These are phyloP conservation scores for Thunnus albacares DNA, from an alignment of 2,797 vertebrate species.

Conservation along the genomic window DNA sequence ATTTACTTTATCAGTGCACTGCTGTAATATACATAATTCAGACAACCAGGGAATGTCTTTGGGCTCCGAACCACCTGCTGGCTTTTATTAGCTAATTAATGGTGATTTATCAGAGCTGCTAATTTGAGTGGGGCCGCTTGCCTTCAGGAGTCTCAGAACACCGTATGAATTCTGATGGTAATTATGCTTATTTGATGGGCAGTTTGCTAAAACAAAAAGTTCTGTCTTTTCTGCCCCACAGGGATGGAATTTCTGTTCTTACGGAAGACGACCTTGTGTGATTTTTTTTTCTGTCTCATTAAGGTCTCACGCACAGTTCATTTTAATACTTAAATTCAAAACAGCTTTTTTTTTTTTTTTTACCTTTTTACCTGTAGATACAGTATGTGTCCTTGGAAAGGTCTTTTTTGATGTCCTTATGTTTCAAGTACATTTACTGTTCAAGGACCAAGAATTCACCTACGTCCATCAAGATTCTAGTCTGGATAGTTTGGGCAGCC, in stretches of 20 bases:
- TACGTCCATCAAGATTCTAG: neutral
- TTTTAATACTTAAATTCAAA: slow-evolving; percentile 75
- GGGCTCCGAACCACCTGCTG: slow-evolving; percentile 96
- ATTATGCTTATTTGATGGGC: slow-evolving; percentile 93
- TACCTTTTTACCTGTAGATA: slow-evolving; percentile 66
- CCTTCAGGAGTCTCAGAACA: slow-evolving; percentile 92
- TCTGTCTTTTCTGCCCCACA: slow-evolving; percentile 86
- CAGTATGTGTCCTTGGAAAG: slow-evolving; percentile 67
- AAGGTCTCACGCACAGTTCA: slow-evolving; percentile 73
- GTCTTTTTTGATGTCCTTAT: slow-evolving; percentile 72
- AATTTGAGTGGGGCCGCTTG: slow-evolving; percentile 93
- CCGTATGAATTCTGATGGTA: slow-evolving; percentile 94
- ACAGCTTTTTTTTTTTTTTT: slow-evolving; percentile 43
- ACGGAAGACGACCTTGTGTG: slow-evolving; percentile 83
- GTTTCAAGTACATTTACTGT: slow-evolving; percentile 66
- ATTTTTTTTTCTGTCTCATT: slow-evolving; percentile 79
- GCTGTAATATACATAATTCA: slow-evolving; percentile 96
- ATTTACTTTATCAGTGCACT: slow-evolving; percentile 89
- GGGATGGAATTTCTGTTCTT: slow-evolving; percentile 84
- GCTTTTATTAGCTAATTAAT: slow-evolving; percentile 99
- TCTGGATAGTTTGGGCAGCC: slow-evolving; percentile 14
- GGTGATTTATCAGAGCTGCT: slow-evolving; percentile 97
- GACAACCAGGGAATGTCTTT: slow-evolving; percentile 94
- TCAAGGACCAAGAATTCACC: slow-evolving; percentile 60
- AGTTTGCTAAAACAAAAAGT: slow-evolving; percentile 92